Evolutionary conservation across 2,888 invertebrate species (phyloP), one percentile per base, ranked within the genome.

Genomic region (Agelastica alni): DNA sequence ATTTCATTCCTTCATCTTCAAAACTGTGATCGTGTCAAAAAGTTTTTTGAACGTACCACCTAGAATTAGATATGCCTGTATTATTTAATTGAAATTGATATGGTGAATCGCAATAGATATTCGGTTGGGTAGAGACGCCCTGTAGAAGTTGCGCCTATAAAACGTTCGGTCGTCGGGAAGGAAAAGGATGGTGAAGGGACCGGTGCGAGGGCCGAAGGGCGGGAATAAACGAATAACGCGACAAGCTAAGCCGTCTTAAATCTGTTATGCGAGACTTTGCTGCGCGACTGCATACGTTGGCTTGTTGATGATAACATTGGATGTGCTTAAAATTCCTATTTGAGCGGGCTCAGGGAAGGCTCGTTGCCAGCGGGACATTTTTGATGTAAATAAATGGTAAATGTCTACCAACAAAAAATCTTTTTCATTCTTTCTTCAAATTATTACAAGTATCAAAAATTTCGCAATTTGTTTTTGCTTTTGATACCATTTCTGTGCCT

Each of bases 311-410:
- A 41, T 49, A 49, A 39, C 22, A 20, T 31, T 30, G 51, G 52
- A 56, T 51, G 51, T 58, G 58, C 58, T 60, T 58, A 53, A 60
- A 60, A 60, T 60, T 60, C 58, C 53, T 51, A 42, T 44, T 44
- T 43, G 43, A 45, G 55, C 51, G 49, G 53, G 54, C 43, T 20
- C 60, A 60, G 53, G 26, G 56, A 45, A 48, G 58, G 16, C 51
- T 53, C 56, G 55, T 53, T 42, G 10, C 26, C 9, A 26, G n/a
- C n/a, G n/a, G n/a, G n/a, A n/a, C n/a, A n/a, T n/a, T n/a, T n/a
- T n/a, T n/a, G n/a, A n/a, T n/a, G n/a, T n/a, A n/a, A n/a, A n/a
- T n/a, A 10, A 34, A 14, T 9, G 34, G 31, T 2, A 12, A 31
- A 31, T 10, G 4, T 7, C 5, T n/a, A 31, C 10, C 28, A 28